Percentiles rank a stretch among this genome's conserved stretches.
These are phyloP conservation scores for Neocrepidodera transversa DNA, from an alignment of 2,888 invertebrate genomes.

Conservation along the genomic window DNA sequence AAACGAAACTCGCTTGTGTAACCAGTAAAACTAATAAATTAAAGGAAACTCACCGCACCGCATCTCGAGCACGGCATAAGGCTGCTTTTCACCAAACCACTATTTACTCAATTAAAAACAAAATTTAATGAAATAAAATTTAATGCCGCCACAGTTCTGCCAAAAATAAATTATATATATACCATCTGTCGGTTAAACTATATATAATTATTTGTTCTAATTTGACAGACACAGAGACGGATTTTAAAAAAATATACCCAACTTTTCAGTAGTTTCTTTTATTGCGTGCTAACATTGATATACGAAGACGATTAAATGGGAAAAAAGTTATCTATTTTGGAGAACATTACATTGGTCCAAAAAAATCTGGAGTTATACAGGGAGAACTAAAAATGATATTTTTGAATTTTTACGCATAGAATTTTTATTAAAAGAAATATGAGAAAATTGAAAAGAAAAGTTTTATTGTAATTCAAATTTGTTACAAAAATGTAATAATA, in stretches of 20 bases:
- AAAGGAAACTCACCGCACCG: neutral
- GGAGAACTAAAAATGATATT: too few species aligned
- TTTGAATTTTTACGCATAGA: too few species aligned
- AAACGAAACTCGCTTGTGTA: slow-evolving; percentile 7
- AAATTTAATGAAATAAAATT: slow-evolving; percentile 25
- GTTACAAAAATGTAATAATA: too few species aligned
- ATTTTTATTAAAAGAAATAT: too few species aligned
- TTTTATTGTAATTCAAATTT: too few species aligned
- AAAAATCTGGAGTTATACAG: too few species aligned
- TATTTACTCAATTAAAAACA: slow-evolving; percentile 23
- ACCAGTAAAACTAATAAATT: slow-evolving; percentile 13
- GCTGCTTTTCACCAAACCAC: slow-evolving; percentile 15
- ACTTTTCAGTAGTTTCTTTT: too few species aligned
- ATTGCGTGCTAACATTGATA: too few species aligned
- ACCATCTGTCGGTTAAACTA: slow-evolving; percentile 20
- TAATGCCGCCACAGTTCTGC: slow-evolving; percentile 9
- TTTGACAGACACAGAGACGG: slow-evolving; percentile 5
- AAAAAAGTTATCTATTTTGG: too few species aligned
- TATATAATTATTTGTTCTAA: slow-evolving; percentile 23
- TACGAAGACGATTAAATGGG: too few species aligned
- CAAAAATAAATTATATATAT: slow-evolving; percentile 23
- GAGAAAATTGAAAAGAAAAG: too few species aligned
- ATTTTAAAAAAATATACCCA: neutral
- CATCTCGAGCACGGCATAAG: slow-evolving; percentile 9
- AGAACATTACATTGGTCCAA: too few species aligned